Base-by-base conservation (phyloP, 30 jellyfish, hydroid and myxozoan genomes). In the Aurelia sp. region DNA sequence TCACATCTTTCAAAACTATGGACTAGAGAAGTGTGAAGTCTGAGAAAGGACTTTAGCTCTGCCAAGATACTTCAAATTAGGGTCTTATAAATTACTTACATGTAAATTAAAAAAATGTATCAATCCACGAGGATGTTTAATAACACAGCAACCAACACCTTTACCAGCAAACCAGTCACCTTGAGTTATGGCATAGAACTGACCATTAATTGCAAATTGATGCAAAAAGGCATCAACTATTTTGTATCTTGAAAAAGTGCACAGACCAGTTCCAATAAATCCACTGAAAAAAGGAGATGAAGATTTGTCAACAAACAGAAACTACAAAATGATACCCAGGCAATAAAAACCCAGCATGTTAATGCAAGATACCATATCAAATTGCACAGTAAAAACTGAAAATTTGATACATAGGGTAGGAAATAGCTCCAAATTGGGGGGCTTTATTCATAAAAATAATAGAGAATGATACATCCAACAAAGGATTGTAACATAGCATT, bases 131-230 rank as follows among this genome's bases (percentile, higher is more conserved):
- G 99, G 98, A 48, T 94, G 99, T 40, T 88, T 73, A 27, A 94
- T 76, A n/a, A 62, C 41, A 76, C 93, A 70, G 72, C 63, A 63
- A 17, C 95, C 97, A 63, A 89, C 70, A 11, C 99, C 99, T 72
- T 94, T 94, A 31, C 99, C 99, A 10, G 97, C 99, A 89, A 71
- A 94, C 97, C 97, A 94, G 59, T 94, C 99, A 41, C 98, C 98
- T 16, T 92, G 95, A 2, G 82, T 20, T 17, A 87, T 31, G 63
- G 94, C 93, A 86, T 90, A 92, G 67, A 92, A 87, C 38, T 92
- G 64, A 16, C 98, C 98, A 61, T 82, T 88, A 73, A 55, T 64
- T 35, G 89, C 38, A 73, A 74, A 92, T 66, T 75, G 88, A 24
- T 84, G 92, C 85, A 87, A 76, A 50, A 80, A 81, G 17, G 98